A percentile compares a stretch with the other conserved stretches of the same genome.
These are phyloP conservation scores for Arbacia lixula DNA, from an alignment of 53 echinoderm and acorn worm species.

Conservation along the genomic window DNA sequence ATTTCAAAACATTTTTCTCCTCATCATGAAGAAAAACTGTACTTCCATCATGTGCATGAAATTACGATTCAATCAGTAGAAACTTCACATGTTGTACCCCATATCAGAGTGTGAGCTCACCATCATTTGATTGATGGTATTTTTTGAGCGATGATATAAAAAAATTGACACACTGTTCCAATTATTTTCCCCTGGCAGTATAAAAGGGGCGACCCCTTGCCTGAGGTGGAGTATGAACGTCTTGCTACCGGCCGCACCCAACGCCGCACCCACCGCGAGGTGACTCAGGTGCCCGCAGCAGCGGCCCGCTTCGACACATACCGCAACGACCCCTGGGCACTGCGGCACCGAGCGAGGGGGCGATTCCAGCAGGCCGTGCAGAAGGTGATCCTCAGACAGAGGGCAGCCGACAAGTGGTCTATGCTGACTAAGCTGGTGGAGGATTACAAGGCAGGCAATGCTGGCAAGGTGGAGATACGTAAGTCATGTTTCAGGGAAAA, in stretches of 20 bases:
- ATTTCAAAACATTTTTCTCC: too few relatives aligned
- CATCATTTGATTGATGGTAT: too few relatives aligned
- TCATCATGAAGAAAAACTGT: too few relatives aligned
- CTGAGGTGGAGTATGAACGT: slow-evolving; percentile 83
- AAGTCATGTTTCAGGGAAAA: neutral
- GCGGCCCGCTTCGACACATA: slow-evolving; percentile 79
- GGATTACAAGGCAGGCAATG: slow-evolving; percentile 77
- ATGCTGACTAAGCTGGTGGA: slow-evolving; percentile 73
- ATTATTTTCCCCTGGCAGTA: slow-evolving; percentile 57
- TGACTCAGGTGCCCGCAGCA: slow-evolving; percentile 51
- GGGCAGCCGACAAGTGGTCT: slow-evolving; percentile 71
- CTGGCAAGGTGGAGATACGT: slow-evolving; percentile 84
- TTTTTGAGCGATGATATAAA: too few relatives aligned
- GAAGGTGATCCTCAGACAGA: slow-evolving; percentile 81
- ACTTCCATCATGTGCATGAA: too few relatives aligned
- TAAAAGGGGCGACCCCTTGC: slow-evolving; percentile 88
- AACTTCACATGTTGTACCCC: neutral
- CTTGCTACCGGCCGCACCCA: slow-evolving; percentile 65
- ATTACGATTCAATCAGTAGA: too few relatives aligned
- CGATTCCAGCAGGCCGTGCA: slow-evolving; percentile 88
- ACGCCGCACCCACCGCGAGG: slow-evolving; percentile 75
- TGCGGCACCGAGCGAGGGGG: slow-evolving; percentile 82
- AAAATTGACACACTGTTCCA: too few relatives aligned
- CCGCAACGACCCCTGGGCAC: slow-evolving; percentile 88
- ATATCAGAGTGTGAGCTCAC: too few relatives aligned